Conservation (phyloP, 2,113 vertebrate genomes). For the Lagopus leucura region DNA sequence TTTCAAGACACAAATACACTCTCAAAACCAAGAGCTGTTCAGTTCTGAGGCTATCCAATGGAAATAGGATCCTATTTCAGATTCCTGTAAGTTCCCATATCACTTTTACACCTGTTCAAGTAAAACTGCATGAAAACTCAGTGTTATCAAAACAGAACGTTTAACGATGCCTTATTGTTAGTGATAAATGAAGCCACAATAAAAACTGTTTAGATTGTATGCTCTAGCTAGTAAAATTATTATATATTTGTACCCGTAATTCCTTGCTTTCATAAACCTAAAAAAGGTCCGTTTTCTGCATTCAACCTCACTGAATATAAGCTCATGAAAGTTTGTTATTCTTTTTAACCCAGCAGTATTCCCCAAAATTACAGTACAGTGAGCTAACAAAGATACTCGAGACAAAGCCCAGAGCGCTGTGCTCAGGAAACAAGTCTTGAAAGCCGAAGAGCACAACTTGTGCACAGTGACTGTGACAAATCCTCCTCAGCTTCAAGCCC, state of each 20-base stretch:
- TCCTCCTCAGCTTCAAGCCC: not conserved
- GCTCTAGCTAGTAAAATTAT: too few relatives aligned
- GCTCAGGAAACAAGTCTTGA: not conserved
- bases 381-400: accelerated
- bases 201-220: not conserved
- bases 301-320: not conserved
- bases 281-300: accelerated
- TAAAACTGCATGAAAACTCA: not conserved
- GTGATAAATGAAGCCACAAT: not conserved
- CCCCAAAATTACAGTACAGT: not conserved
- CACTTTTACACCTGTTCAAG: not conserved
- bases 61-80: not conserved
- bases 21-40: not conserved
- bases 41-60: not conserved
- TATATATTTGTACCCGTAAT: not conserved
- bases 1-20: not conserved
- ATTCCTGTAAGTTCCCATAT: not conserved
- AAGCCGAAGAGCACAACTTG: accelerated
- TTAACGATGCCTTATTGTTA: not conserved
- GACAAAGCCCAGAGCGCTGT: accelerated
- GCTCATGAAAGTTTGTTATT: not conserved
- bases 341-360: not conserved
- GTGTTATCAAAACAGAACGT: not conserved
- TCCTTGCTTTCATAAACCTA: not conserved
- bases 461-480: not conserved